Conservation (phyloP, 2,888 invertebrate genomes). For the Platerodrilus igneus region DNA sequence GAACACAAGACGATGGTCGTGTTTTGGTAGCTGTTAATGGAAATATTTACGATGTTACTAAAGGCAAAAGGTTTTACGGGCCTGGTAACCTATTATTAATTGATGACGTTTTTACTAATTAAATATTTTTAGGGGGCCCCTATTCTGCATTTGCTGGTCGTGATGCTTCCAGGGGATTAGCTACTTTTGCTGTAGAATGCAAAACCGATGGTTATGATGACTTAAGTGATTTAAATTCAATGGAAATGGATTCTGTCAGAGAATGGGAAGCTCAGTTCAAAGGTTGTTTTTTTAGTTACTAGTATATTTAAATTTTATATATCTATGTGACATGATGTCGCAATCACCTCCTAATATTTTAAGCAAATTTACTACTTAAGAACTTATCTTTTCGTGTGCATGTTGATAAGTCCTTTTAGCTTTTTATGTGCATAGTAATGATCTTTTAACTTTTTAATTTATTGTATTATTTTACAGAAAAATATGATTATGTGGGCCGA, state of each 20-base stretch:
- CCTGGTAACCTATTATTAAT: too few relatives aligned
- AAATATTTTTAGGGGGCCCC: constrained; percentile 78
- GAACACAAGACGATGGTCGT: constrained; percentile 78
- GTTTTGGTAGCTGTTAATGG: constrained; percentile 92
- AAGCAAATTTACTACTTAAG: not conserved
- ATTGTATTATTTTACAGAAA: constrained; percentile 70
- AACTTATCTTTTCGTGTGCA: not conserved
- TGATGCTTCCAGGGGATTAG: constrained; percentile 92
- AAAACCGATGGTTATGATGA: constrained; percentile 88
- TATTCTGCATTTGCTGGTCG: constrained; percentile 92
- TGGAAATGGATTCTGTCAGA: constrained; percentile 91
- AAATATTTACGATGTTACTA: constrained; percentile 91
- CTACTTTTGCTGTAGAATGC: constrained; percentile 82
- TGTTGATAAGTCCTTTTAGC: not conserved
- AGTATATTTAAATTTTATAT: too few relatives aligned
- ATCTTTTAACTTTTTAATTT: not conserved
- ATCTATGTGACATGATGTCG: not conserved
- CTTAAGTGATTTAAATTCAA: constrained; percentile 84
- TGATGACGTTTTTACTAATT: constrained; percentile 20
- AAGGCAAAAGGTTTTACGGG: constrained; percentile 86
- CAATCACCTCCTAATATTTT: not conserved
- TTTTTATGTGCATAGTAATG: not conserved
- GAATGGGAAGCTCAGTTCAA: constrained; percentile 98
- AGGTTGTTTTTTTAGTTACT: constrained; percentile 54
- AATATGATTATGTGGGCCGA: constrained; percentile 87